Evolutionary conservation across 2,113 vertebrate genomes (phyloP).

Genomic region (Empidonax traillii): DNA sequence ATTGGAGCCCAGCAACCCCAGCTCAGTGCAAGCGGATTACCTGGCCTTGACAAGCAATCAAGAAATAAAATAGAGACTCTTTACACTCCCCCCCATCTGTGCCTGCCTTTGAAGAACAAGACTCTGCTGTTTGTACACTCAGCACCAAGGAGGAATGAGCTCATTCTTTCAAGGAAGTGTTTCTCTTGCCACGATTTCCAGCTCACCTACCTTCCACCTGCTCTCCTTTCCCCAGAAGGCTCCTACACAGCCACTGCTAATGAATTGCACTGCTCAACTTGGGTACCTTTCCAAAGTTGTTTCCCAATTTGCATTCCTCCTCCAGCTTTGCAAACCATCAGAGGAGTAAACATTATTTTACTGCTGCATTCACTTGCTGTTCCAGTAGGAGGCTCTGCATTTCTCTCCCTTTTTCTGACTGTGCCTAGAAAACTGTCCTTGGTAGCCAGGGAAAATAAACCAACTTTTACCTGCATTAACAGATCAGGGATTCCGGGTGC

Average conservation of each 20-base stretch:
- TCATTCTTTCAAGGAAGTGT: neutral
- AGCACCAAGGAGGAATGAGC: fast-evolving
- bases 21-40: neutral
- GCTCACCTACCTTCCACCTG: neutral
- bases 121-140: neutral
- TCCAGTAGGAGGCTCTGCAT: neutral
- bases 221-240: neutral
- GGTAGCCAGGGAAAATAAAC: neutral
- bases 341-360: neutral
- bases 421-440: neutral
- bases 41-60: neutral
- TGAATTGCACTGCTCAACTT: neutral
- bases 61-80: neutral
- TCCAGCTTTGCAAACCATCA: neutral
- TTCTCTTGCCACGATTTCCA: neutral
- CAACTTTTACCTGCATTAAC: neutral
- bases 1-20: neutral
- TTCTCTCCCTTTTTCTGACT: neutral
- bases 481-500: neutral
- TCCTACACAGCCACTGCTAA: neutral
- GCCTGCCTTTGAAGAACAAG: neutral
- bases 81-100: neutral
- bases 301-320: neutral
- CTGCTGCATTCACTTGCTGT: neutral
- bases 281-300: neutral